A percentile compares a stretch with the other conserved stretches of the same genome.
Evolutionary conservation across 2,888 invertebrate genomes (phyloP).

Genomic region (Drosophila austrosaltans): DNA sequence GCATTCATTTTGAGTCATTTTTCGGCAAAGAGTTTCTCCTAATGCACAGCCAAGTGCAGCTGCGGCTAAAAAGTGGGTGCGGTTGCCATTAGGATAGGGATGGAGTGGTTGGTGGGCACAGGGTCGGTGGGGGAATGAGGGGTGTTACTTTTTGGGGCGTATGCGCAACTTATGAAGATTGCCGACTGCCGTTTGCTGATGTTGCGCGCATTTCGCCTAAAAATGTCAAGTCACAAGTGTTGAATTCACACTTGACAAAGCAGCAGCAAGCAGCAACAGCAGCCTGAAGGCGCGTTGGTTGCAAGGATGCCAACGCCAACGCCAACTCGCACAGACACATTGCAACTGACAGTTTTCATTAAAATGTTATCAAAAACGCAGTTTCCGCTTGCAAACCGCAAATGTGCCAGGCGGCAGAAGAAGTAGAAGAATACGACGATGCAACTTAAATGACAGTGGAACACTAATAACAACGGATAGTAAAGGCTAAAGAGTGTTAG

Average conservation of each 20-base stretch:
- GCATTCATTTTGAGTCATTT: slow-evolving; percentile 59
- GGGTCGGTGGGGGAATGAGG: slow-evolving; percentile 12
- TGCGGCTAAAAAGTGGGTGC: slow-evolving; percentile 47
- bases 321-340: slow-evolving; percentile 41
- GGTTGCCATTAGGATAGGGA: slow-evolving; percentile 17
- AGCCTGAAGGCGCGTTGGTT: slow-evolving; percentile 41
- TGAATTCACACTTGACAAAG: slow-evolving; percentile 78
- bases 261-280: slow-evolving; percentile 42
- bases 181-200: slow-evolving; percentile 45
- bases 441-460: slow-evolving; percentile 59
- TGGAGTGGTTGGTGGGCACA: not conserved
- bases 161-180: slow-evolving; percentile 70
- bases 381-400: slow-evolving; percentile 60
- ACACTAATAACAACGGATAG: slow-evolving; percentile 57
- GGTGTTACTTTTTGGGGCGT: slow-evolving; percentile 42
- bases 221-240: slow-evolving; percentile 78
- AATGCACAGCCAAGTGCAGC: slow-evolving; percentile 67
- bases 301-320: slow-evolving; percentile 41
- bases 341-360: slow-evolving; percentile 81
- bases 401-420: slow-evolving; percentile 56
- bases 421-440: slow-evolving; percentile 19
- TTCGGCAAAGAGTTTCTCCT: slow-evolving; percentile 52
- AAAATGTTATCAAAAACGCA: slow-evolving; percentile 79
- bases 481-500: not conserved
- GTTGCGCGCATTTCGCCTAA: slow-evolving; percentile 61